Conservation (phyloP, 2,797 vertebrate genomes). For the Sebastes diploproa region DNA sequence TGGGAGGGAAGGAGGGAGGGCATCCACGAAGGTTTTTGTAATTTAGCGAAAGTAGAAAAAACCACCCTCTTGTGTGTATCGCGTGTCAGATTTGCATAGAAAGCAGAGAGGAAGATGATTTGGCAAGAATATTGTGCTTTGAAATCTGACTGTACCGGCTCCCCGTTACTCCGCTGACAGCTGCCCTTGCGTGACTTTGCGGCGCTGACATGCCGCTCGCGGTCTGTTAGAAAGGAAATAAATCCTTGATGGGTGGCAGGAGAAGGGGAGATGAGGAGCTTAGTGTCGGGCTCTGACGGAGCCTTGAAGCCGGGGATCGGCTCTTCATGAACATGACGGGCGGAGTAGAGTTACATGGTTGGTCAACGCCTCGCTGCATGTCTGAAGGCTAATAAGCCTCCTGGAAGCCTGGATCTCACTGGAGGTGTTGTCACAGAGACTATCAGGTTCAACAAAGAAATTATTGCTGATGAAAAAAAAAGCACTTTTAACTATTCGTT, state of each 20-base stretch:
- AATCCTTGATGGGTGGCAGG: conserved; percentile 62
- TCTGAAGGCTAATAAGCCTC: conserved; percentile 22
- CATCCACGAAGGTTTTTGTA: background rate
- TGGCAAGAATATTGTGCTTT: conserved; percentile 61
- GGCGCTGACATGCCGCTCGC: conserved; percentile 40
- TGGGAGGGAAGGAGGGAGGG: background rate
- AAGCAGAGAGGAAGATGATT: conserved; percentile 55
- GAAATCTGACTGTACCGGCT: conserved; percentile 55
- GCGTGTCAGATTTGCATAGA: conserved; percentile 70
- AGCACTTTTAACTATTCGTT: background rate
- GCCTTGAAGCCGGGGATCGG: conserved; percentile 41
- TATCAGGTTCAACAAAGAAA: conserved; percentile 14
- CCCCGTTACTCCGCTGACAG: conserved; percentile 52
- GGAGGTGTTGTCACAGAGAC: background rate
- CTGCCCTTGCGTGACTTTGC: conserved; percentile 73
- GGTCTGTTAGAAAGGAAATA: conserved; percentile 69
- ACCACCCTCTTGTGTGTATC: conserved; percentile 31
- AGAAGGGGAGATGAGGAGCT: conserved; percentile 61
- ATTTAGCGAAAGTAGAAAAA: conserved; percentile 10
- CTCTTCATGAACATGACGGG: conserved; percentile 53
- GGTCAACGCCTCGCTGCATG: conserved; percentile 14
- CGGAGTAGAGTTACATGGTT: conserved; percentile 53
- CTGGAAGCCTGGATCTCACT: background rate
- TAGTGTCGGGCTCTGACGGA: conserved; percentile 57
- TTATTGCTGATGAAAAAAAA: background rate